Percentiles rank a stretch among this genome's conserved stretches.
These are phyloP conservation scores for Delia radicum DNA, from an alignment of 1,140 invertebrate genomes.

Conservation along the genomic window DNA sequence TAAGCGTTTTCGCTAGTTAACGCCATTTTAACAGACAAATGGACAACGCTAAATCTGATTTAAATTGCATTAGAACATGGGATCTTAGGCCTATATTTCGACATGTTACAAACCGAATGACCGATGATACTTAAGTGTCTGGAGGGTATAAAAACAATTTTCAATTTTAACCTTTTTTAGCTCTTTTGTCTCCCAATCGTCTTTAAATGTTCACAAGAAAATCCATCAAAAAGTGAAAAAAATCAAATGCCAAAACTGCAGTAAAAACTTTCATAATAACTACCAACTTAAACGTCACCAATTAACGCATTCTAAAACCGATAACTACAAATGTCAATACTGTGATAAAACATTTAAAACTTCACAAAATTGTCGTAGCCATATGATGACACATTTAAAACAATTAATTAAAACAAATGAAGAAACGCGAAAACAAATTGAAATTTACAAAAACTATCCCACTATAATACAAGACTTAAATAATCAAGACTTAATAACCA, in stretches of 20 bases:
- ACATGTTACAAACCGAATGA: no score
- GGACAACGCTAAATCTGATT: no score
- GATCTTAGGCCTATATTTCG: no score
- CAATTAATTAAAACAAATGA: neutral
- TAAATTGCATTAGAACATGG: no score
- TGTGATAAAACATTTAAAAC: slow-evolving; percentile 28
- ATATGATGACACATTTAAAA: slow-evolving; percentile 30
- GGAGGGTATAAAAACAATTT: no score
- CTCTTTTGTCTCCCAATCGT: neutral
- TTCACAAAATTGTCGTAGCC: slow-evolving; percentile 14
- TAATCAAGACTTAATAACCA: neutral
- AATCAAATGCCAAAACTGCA: slow-evolving; percentile 28
- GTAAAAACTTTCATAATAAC: no score
- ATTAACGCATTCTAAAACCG: no score
- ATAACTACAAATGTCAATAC: slow-evolving; percentile 27
- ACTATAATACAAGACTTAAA: neutral
- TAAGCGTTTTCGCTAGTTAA: no score
- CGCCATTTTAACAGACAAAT: no score
- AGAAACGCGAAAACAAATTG: neutral
- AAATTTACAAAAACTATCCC: neutral
- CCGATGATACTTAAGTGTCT: no score
- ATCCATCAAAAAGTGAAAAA: neutral
- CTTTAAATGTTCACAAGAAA: slow-evolving; percentile 16
- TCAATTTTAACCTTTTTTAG: no score
- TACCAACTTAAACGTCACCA: no score